phyloP scores from a whole-genome alignment of 2,888 invertebrate species.

The Drosophila mimetica region DNA sequence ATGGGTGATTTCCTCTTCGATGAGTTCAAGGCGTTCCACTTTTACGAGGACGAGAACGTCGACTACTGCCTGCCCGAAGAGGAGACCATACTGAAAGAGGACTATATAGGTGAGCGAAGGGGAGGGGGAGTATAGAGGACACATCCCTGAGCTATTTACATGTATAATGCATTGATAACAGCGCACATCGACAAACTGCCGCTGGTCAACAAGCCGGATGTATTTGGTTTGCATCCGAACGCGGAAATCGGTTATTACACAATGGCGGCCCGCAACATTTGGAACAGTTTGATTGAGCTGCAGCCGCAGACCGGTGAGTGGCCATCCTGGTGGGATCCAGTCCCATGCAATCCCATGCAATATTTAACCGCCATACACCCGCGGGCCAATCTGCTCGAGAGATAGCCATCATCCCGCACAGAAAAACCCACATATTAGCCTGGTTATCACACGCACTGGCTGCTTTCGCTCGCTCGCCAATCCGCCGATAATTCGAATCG shows the following conservation, averaged over 20 bases:
- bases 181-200: constrained; percentile 93
- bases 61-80: constrained; percentile 91
- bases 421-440: neutral
- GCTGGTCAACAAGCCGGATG: constrained; percentile 93
- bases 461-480: neutral
- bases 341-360: constrained; percentile 16
- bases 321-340: constrained; percentile 11
- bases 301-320: constrained; percentile 94
- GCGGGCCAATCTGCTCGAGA: constrained; percentile 31
- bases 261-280: constrained; percentile 93
- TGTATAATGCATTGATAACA: constrained; percentile 81
- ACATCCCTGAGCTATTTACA: constrained; percentile 39
- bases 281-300: constrained; percentile 93
- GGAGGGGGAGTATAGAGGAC: constrained; percentile 36
- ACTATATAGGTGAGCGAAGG: constrained; percentile 91
- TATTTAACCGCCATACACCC: constrained; percentile 19
- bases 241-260: constrained; percentile 98
- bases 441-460: constrained; percentile 9
- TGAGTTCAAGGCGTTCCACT: constrained; percentile 95
- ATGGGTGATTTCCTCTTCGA: constrained; percentile 97
- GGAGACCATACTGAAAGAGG: constrained; percentile 87
- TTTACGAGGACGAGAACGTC: constrained; percentile 90
- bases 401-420: constrained; percentile 10
- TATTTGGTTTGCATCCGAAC: constrained; percentile 97
- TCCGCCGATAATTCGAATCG: constrained; percentile 37